Evolutionary conservation across 2,113 vertebrate species (phyloP).

Genomic region (Crotalus tigris): DNA sequence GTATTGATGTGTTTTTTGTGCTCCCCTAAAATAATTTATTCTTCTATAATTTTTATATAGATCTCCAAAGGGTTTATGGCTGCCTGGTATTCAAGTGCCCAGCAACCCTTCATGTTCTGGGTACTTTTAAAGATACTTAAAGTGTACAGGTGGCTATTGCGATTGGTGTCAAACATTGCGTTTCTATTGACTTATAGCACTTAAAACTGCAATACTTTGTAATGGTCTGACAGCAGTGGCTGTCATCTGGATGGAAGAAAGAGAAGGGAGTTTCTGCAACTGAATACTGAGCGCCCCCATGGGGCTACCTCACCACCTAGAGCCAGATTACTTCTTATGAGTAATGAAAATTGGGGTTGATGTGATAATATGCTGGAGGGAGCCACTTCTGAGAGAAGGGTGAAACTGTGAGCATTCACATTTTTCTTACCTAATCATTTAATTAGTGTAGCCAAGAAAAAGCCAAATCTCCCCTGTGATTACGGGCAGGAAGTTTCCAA

Average conservation of each 20-base stretch:
- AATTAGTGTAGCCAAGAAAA: not conserved
- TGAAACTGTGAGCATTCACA: not conserved
- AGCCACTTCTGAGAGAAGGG: not conserved
- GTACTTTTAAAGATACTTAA: conserved; percentile 44
- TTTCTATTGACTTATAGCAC: not conserved
- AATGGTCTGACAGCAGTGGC: not conserved
- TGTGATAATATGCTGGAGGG: not conserved
- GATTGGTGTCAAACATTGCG: not conserved
- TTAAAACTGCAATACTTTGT: not conserved
- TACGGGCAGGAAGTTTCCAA: not conserved
- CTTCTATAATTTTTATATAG: conserved; percentile 53
- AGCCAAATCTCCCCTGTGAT: not conserved
- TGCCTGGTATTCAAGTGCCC: conserved; percentile 18
- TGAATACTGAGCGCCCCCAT: not conserved
- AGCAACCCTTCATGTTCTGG: not conserved
- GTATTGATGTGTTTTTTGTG: conserved; percentile 54
- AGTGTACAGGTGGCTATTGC: not conserved
- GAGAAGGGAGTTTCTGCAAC: not conserved
- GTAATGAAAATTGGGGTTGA: not conserved
- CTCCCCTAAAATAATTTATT: conserved; percentile 48
- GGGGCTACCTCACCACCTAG: not conserved
- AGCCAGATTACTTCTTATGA: not conserved
- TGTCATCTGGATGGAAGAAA: too few species aligned
- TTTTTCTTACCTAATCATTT: not conserved
- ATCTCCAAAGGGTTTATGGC: conserved; percentile 54